Conservation (phyloP, 1,140 invertebrate species). For the Grapholita molesta region DNA sequence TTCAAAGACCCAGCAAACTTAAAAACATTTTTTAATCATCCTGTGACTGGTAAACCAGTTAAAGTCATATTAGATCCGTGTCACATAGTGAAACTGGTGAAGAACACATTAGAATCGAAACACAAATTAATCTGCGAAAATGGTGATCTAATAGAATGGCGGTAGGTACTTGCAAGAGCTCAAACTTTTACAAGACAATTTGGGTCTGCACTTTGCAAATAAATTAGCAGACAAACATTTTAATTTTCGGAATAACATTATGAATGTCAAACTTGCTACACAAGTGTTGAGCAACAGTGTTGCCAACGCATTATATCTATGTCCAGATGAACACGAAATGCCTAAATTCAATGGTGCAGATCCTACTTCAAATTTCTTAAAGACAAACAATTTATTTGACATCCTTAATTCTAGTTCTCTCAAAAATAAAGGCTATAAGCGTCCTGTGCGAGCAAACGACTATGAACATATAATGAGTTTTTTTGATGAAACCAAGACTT, state of each 20-base stretch:
- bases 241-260: slow-evolving; percentile 27
- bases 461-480: no score
- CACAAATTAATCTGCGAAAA: no score
- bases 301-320: slow-evolving; percentile 17
- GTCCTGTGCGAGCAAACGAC: no score
- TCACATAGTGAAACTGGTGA: slow-evolving; percentile 34
- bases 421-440: no score
- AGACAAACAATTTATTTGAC: no score
- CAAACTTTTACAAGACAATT: slow-evolving; percentile 28
- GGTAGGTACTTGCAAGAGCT: no score
- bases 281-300: slow-evolving; percentile 29
- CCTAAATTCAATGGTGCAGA: slow-evolving; percentile 6
- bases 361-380: no score
- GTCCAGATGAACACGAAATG: not conserved
- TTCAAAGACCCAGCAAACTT: slow-evolving; percentile 20
- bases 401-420: no score
- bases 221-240: slow-evolving; percentile 22
- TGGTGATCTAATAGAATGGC: no score
- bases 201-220: slow-evolving; percentile 24
- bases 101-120: slow-evolving; percentile 24
- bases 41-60: slow-evolving; percentile 18
- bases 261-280: slow-evolving; percentile 28
- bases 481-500: no score
- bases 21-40: slow-evolving; percentile 28
- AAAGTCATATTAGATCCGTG: slow-evolving; percentile 27